phyloP scores from a whole-genome alignment of 2,888 invertebrate species.

The Tenthredo scrophulariae region DNA sequence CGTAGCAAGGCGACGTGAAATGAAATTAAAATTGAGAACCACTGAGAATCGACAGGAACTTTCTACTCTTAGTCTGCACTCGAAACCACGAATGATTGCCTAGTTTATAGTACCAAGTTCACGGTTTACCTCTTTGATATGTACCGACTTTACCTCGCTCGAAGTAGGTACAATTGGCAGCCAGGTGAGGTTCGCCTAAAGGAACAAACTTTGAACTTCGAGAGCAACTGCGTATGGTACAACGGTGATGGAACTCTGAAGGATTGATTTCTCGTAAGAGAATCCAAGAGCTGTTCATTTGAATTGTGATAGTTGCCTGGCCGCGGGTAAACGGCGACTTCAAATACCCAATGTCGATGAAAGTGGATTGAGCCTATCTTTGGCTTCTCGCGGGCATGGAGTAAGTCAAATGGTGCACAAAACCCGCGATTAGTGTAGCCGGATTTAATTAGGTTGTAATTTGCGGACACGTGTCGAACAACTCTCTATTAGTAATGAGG shows the following conservation, averaged over 20 bases:
- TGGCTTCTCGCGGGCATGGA: background rate
- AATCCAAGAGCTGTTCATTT: background rate
- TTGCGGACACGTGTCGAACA: constrained; percentile 31
- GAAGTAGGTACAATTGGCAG: constrained; percentile 32
- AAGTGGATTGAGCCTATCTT: constrained; percentile 39
- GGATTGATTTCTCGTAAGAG: background rate
- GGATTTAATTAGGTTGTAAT: constrained; percentile 32
- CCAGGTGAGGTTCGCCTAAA: constrained; percentile 14
- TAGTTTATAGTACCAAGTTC: constrained; percentile 19
- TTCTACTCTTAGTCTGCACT: background rate
- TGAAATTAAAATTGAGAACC: constrained; percentile 41
- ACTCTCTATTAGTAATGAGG: constrained; percentile 34
- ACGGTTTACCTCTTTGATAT: constrained; percentile 13
- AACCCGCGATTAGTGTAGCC: constrained; percentile 32
- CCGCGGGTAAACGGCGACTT: background rate
- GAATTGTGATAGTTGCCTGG: background rate
- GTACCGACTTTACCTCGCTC: background rate
- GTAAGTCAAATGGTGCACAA: constrained; percentile 20
- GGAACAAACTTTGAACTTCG: background rate
- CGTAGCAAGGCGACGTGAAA: background rate
- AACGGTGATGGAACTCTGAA: constrained; percentile 1
- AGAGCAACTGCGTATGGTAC: background rate
- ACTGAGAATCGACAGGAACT: constrained; percentile 13
- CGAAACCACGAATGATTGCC: constrained; percentile 19
- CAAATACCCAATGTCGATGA: background rate